phyloP scores from a whole-genome alignment of 2,797 vertebrate genomes.

The Sebastes elongatus region DNA sequence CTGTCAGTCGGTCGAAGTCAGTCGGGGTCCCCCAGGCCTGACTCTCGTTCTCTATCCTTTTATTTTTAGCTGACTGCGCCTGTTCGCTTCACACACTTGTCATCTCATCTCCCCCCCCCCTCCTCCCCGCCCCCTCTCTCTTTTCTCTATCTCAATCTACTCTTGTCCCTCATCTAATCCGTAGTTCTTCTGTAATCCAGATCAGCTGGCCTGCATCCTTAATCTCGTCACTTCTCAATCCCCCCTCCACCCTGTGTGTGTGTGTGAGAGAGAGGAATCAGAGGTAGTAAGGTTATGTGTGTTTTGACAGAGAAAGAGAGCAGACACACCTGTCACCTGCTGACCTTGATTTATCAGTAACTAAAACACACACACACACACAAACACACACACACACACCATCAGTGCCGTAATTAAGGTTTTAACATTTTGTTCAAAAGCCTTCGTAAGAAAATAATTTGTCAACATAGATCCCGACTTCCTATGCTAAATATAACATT shows the following conservation, averaged over 20 bases:
- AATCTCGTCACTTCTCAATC: slow-evolving; percentile 82
- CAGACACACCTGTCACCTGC: slow-evolving; percentile 61
- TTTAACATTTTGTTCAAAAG: neutral
- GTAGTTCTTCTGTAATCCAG: slow-evolving; percentile 79
- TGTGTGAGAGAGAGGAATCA: slow-evolving; percentile 39
- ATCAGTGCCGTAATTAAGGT: neutral
- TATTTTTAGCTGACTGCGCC: slow-evolving; percentile 64
- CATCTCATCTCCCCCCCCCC: slow-evolving; percentile 33
- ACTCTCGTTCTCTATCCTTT: slow-evolving; percentile 53
- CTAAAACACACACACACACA: slow-evolving; percentile 24
- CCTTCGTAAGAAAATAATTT: neutral
- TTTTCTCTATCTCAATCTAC: slow-evolving; percentile 54
- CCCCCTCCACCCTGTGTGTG: slow-evolving; percentile 41
- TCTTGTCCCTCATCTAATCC: slow-evolving; percentile 79
- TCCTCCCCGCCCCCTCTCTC: neutral
- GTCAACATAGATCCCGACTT: neutral
- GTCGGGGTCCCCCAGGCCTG: slow-evolving; percentile 61
- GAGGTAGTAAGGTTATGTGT: slow-evolving; percentile 40
- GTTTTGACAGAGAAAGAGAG: slow-evolving; percentile 54
- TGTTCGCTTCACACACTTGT: slow-evolving; percentile 51
- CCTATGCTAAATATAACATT: neutral
- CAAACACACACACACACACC: neutral
- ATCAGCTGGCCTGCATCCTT: slow-evolving; percentile 79
- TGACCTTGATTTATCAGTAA: slow-evolving; percentile 54
- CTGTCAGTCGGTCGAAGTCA: slow-evolving; percentile 62